A percentile compares a stretch with the other conserved stretches of the same genome.
Evolutionary conservation across 2,888 invertebrate genomes (phyloP).

Genomic region (Caenorhabditis drosophilae): DNA sequence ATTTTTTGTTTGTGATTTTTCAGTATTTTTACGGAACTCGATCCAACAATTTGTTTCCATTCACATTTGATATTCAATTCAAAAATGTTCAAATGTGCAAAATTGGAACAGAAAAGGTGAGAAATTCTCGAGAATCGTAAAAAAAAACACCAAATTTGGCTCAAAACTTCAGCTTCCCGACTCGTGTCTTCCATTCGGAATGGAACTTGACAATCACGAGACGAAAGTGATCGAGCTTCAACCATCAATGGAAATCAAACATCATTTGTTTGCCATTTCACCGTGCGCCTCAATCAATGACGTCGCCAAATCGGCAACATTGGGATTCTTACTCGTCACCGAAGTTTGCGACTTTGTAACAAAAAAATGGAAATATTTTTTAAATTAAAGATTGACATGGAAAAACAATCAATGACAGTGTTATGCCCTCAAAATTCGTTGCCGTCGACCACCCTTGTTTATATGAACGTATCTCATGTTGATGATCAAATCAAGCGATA

Average conservation of each 20-base stretch:
- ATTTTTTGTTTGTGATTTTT: too few species aligned
- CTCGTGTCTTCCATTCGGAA: constrained; percentile 94
- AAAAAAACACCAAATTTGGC: neutral
- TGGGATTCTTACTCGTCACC: constrained; percentile 91
- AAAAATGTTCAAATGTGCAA: constrained; percentile 82
- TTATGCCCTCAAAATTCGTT: constrained; percentile 70
- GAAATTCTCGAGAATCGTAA: neutral
- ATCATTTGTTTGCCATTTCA: constrained; percentile 87
- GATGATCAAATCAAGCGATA: constrained; percentile 73
- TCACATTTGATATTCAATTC: constrained; percentile 78
- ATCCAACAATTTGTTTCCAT: constrained; percentile 79
- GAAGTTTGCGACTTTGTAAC: too few species aligned
- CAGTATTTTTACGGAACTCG: constrained; percentile 93
- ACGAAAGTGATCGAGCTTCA: constrained; percentile 57
- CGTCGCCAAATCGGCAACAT: constrained; percentile 81
- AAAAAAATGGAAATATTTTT: constrained; percentile 1
- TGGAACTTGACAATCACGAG: constrained; percentile 82
- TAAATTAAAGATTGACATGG: constrained; percentile 40
- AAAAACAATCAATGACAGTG: constrained; percentile 29
- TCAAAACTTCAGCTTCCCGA: constrained; percentile 75
- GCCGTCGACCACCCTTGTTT: constrained; percentile 83
- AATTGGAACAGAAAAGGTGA: constrained; percentile 76
- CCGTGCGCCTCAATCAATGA: constrained; percentile 77
- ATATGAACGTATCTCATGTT: constrained; percentile 93
- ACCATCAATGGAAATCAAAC: constrained; percentile 74